Evolutionary conservation across 2,113 vertebrate genomes (phyloP).

Genomic region (Charina bottae): DNA sequence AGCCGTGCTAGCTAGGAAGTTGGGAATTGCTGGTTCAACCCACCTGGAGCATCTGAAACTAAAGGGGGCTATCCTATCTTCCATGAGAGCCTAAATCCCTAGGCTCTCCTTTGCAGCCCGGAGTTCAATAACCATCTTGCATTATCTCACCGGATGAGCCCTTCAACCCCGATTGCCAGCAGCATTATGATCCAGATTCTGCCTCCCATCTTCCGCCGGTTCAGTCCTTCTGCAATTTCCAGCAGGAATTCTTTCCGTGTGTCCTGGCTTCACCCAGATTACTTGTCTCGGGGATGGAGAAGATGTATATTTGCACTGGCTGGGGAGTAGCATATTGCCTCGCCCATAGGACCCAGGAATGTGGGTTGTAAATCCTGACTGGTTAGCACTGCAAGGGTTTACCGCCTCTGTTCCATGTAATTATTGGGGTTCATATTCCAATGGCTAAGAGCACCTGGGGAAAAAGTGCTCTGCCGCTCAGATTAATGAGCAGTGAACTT

Average conservation of each 20-base stretch:
- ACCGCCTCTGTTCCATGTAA: neutral
- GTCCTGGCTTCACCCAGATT: neutral
- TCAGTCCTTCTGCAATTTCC: neutral
- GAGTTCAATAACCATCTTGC: neutral
- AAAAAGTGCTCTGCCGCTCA: neutral
- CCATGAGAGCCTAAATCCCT: neutral
- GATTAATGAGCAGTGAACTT: neutral
- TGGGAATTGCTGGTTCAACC: neutral
- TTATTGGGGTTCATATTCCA: slow-evolving; percentile 3
- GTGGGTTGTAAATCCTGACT: slow-evolving; percentile 19
- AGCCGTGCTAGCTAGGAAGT: neutral
- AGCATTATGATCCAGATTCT: neutral
- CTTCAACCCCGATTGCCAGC: slow-evolving; percentile 26
- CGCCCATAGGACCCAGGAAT: slow-evolving; percentile 27
- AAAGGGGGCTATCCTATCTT: neutral
- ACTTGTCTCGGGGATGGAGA: neutral
- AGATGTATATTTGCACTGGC: slow-evolving; percentile 13
- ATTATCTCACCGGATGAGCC: slow-evolving; percentile 24
- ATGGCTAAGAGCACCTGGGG: neutral
- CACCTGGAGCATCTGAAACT: neutral
- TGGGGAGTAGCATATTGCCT: neutral
- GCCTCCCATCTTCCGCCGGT: slow-evolving; percentile 15
- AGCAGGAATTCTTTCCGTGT: neutral
- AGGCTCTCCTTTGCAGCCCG: neutral
- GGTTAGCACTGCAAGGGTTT: neutral